Conservation (phyloP, 2,888 invertebrate species). For the Craniophora ligustri region DNA sequence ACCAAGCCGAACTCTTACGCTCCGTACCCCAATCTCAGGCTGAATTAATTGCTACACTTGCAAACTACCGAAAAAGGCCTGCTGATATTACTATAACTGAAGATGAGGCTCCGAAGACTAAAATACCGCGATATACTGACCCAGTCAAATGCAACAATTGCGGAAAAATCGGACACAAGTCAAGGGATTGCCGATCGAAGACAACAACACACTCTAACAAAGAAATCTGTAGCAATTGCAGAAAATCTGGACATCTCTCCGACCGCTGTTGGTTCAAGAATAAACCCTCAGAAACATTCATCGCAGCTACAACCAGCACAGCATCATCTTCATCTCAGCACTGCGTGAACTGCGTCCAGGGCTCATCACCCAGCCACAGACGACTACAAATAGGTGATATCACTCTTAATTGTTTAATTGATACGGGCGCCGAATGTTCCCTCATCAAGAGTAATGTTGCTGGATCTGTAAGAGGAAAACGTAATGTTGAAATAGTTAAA, state of each 20-base stretch:
- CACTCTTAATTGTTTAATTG: constrained; percentile 1
- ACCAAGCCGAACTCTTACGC: background rate
- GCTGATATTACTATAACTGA: too few species aligned
- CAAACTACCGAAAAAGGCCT: background rate
- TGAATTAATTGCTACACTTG: background rate
- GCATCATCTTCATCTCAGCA: too few species aligned
- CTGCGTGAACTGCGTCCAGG: too few species aligned
- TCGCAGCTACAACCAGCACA: too few species aligned
- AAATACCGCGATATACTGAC: too few species aligned
- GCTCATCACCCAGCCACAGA: too few species aligned
- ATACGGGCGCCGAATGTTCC: constrained; percentile 2
- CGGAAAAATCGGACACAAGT: background rate
- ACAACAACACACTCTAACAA: too few species aligned
- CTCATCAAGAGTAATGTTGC: background rate
- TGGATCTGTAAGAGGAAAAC: background rate
- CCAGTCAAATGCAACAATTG: background rate
- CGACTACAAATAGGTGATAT: constrained; percentile 2
- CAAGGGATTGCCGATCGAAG: background rate
- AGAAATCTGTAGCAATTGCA: background rate
- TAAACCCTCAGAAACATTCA: too few species aligned
- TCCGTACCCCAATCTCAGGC: background rate
- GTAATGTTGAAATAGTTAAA: background rate
- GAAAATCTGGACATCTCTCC: background rate
- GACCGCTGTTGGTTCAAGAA: background rate
- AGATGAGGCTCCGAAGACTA: too few species aligned